Percentiles rank a stretch among this genome's conserved stretches.
phyloP scores from a whole-genome alignment of 2,888 invertebrate genomes.

The Campoletis raptor region DNA sequence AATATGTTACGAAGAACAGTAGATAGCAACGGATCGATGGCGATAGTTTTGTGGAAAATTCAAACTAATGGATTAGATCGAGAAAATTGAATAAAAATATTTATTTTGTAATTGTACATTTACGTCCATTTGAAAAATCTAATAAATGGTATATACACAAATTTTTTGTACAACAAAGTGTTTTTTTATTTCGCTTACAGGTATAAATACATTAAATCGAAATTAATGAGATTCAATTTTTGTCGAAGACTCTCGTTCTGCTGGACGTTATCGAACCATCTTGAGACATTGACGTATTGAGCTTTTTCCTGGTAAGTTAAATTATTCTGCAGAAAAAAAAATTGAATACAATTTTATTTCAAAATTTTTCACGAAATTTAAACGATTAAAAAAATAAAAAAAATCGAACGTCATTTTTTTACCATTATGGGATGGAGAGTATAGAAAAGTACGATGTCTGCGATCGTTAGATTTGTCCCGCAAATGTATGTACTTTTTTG shows the following conservation, averaged over 20 bases:
- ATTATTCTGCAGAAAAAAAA: conserved; percentile 86
- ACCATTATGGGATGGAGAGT: conserved; percentile 89
- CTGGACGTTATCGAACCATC: conserved; percentile 93
- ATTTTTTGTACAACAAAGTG: conserved; percentile 1
- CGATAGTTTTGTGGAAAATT: neutral
- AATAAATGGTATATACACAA: neutral
- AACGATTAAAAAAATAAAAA: neutral
- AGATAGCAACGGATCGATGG: neutral
- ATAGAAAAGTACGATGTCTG: conserved; percentile 90
- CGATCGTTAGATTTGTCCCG: conserved; percentile 87
- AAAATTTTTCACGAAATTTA: neutral
- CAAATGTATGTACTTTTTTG: conserved; percentile 87
- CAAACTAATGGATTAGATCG: neutral
- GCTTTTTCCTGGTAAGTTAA: conserved; percentile 89
- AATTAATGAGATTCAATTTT: conserved; percentile 85
- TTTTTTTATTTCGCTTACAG: conserved; percentile 71
- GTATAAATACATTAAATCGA: conserved; percentile 82
- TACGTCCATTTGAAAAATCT: neutral
- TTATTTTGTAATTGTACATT: neutral
- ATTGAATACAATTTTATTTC: neutral
- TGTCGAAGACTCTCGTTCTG: conserved; percentile 88
- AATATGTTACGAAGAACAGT: neutral
- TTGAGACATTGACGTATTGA: conserved; percentile 89
- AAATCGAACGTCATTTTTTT: conserved; percentile 66
- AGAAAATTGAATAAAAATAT: neutral